Evolutionary conservation across 1,140 invertebrate genomes (phyloP), one percentile per base, ranked within the genome.

Genomic region (Sinella curviseta): DNA sequence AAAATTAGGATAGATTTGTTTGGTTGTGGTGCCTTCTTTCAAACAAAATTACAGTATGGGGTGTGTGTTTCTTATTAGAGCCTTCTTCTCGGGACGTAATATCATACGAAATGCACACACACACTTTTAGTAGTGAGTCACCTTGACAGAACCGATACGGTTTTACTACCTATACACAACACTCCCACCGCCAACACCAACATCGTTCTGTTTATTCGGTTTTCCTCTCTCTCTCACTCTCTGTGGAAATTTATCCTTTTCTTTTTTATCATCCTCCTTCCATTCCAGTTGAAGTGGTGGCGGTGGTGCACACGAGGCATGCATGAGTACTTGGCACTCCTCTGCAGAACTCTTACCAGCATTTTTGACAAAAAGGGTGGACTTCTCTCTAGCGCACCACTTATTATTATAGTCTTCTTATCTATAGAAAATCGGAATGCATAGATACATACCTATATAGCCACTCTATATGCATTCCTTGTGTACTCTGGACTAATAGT

Each of bases 131-230:
- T 4, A 60, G 55, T 14, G 55, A 60, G 55, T 60, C 55, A 60
- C 55, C 55, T 60, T 60, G 55, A 24, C 55, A 60, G 55, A 60
- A n/a, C n/a, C n/a, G n/a, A n/a, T n/a, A n/a, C n/a, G n/a, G n/a
- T n/a, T n/a, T n/a, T n/a, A n/a, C 39, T 20, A 12, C 20, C 39
- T 48, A 48, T 8, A 48, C n/a, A n/a, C n/a, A n/a, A n/a, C n/a
- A n/a, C n/a, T n/a, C n/a, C n/a, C n/a, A n/a, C n/a, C n/a, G n/a
- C n/a, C n/a, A n/a, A n/a, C n/a, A n/a, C n/a, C n/a, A n/a, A n/a
- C n/a, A n/a, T n/a, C n/a, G n/a, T n/a, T 48, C 39, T 48, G 4
- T 48, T 4, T 8, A 17, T 48, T 4, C 4, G 39, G 17, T 48
- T 4, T 4, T 48, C 39, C 4, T 17, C 17, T 17, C 17, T 48